Base-by-base conservation (phyloP, 2,113 vertebrate species). In the Numida meleagris region DNA sequence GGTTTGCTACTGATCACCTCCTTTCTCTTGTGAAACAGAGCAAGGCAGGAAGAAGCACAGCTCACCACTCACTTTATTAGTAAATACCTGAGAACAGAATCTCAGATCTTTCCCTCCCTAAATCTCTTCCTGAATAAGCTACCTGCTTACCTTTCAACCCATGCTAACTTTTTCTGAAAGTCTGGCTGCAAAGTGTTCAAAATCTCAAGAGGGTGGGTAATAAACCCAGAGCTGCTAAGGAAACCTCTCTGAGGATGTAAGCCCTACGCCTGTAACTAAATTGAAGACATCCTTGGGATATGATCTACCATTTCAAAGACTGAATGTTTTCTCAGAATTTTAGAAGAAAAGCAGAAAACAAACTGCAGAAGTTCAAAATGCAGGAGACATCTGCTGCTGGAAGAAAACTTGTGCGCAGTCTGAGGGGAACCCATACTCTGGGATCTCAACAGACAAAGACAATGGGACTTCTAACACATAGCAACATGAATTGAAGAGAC, bases 371-470 rank as follows among this genome's bases (percentile, higher is more conserved):
- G 46, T 25, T 8, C 2, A 58, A 85, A 84, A 25, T 12, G 14
- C 7, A 84, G 55, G 23, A 74, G 40, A 36, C 14, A 50, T 1
- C 50, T 87, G 14, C 16, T 43, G 27, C 12, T 70, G 45, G 7
- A 31, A 81, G 29, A 12, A 65, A 33, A 59, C 11, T 88, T 15
- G 29, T 19, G 10, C 15, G 46, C 53, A 2, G 59, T 42, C 24
- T 27, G 51, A 67, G 4, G 14, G 10, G 13, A 67, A 23, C 42
- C 20, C 42, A 68, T 12, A 14, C 4, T n/a, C 5, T 0, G 1
- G 34, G 55, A 68, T 21, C 34, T 65, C 33, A 40, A 6, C 5
- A 48, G 23, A 48, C 15, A 14, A n/a, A 40, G 42, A 27, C 36
- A 79, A 48, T 17, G 4, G 3, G 4, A 51, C 15, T 73, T 57